Evolutionary conservation across 2,888 invertebrate species (phyloP).

Genomic region (Chrysina gloriosa): DNA sequence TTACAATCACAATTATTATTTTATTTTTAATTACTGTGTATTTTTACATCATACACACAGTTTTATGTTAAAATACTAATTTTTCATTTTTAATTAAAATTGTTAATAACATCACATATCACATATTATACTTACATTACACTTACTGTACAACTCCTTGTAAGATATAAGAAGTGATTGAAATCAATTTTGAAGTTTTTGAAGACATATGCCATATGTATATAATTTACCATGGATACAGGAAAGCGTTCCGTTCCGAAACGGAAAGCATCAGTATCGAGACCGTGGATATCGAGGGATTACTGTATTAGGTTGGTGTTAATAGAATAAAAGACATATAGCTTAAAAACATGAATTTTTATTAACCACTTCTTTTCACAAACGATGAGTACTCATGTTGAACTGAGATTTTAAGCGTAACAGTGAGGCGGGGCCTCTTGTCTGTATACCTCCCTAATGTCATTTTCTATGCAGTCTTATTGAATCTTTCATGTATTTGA

Average conservation of each 20-base stretch:
- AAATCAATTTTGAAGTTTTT: too few species aligned
- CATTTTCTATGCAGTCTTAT: constrained; percentile 64
- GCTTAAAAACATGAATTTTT: constrained; percentile 63
- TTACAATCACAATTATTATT: too few species aligned
- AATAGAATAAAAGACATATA: constrained; percentile 37
- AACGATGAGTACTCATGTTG: constrained; percentile 64
- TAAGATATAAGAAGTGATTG: too few species aligned
- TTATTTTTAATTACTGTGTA: too few species aligned
- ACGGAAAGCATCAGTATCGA: neutral
- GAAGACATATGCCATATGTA: too few species aligned
- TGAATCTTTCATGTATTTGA: constrained; percentile 58
- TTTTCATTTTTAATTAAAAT: too few species aligned
- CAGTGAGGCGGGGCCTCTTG: constrained; percentile 56
- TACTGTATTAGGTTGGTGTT: neutral
- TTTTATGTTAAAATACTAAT: too few species aligned
- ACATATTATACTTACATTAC: too few species aligned
- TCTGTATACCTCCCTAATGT: constrained; percentile 62
- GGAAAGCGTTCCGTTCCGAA: neutral
- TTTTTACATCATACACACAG: too few species aligned
- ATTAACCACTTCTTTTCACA: constrained; percentile 62
- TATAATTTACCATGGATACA: too few species aligned
- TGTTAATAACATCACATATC: too few species aligned
- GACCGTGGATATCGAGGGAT: neutral
- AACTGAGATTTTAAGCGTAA: constrained; percentile 64
- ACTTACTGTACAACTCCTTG: too few species aligned